Evolutionary conservation across 2,113 vertebrate species (phyloP).

Genomic region (Labeo rohita): DNA sequence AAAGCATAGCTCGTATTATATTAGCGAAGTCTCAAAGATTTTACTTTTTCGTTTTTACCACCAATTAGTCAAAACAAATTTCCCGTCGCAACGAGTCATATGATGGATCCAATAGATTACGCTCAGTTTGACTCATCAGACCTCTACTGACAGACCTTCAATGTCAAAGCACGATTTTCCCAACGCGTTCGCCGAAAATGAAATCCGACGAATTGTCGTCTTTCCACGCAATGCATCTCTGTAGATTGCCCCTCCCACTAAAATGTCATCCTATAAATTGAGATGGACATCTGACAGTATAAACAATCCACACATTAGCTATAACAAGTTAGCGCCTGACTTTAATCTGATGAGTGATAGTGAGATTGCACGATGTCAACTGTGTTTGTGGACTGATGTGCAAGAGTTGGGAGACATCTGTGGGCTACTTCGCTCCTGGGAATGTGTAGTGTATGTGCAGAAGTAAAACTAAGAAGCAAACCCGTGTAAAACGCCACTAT

Average conservation of each 20-base stretch:
- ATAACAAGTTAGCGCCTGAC: neutral
- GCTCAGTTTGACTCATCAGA: neutral
- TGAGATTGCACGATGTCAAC: neutral
- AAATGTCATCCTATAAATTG: neutral
- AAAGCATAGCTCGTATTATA: neutral
- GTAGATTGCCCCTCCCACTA: neutral
- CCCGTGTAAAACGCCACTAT: neutral
- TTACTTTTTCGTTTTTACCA: neutral
- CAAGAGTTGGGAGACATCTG: conserved; percentile 39
- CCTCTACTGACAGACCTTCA: neutral
- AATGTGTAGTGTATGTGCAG: neutral
- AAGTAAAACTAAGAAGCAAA: neutral
- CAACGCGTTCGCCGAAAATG: neutral
- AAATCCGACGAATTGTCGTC: neutral
- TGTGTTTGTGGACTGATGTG: neutral
- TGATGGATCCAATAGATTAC: neutral
- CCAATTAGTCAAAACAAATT: neutral
- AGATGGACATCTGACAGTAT: neutral
- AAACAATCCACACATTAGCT: neutral
- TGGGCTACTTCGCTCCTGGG: neutral
- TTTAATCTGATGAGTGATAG: neutral
- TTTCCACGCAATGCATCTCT: neutral
- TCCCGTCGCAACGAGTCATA: neutral
- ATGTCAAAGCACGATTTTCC: neutral
- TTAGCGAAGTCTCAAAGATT: neutral